A percentile compares a stretch with the other conserved stretches of the same genome.
These are phyloP conservation scores for Pteruthius melanotis DNA, from an alignment of 2,113 vertebrate genomes.

Conservation along the genomic window DNA sequence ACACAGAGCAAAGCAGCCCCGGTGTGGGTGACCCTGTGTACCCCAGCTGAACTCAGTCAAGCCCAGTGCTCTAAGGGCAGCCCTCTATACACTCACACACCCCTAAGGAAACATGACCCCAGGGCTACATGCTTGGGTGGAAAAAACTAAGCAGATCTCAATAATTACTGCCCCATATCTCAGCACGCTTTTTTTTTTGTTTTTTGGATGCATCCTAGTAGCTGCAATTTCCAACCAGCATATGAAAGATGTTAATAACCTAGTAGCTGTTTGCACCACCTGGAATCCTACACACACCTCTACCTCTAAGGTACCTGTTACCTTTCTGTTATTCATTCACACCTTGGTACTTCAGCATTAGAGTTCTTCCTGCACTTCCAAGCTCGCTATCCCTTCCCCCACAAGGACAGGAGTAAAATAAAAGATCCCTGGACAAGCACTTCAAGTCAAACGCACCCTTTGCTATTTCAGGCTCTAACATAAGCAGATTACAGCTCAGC, in stretches of 20 bases:
- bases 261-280: not conserved
- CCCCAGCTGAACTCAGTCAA: not conserved
- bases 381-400: not conserved
- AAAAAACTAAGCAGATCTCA: not conserved
- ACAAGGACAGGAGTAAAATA: not conserved
- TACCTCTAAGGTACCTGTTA: not conserved
- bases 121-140: not conserved
- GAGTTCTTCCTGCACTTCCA: not conserved
- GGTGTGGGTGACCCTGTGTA: rapidly evolving
- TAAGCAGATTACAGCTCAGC: conserved; percentile 23
- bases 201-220: not conserved
- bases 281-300: not conserved
- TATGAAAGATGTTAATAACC: not conserved
- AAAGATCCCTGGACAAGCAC: not conserved
- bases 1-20: rapidly evolving
- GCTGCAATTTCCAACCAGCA: not conserved
- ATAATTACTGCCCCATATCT: not conserved
- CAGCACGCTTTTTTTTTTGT: not conserved
- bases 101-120: not conserved
- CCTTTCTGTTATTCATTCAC: not conserved
- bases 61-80: not conserved
- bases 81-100: rapidly evolving
- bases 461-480: conserved; percentile 1
- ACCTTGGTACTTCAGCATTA: not conserved
- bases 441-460: not conserved